Evolutionary conservation across 1,140 invertebrate species (phyloP).

Genomic region (Protaetia brevitarsis): DNA sequence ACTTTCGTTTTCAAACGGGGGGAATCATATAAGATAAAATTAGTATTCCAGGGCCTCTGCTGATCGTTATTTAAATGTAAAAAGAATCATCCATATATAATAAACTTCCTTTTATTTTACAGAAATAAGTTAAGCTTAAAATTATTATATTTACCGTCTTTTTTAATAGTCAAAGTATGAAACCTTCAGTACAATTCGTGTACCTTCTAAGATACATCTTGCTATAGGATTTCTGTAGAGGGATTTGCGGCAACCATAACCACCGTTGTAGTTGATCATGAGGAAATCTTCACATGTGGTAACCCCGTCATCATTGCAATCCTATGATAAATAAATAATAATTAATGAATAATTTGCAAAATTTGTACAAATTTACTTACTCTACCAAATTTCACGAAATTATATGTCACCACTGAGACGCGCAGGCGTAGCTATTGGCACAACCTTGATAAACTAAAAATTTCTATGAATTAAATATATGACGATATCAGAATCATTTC

Average conservation of each 20-base stretch:
- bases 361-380: too few species aligned
- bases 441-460: background rate
- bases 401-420: background rate
- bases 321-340: too few species aligned
- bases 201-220: conserved; percentile 32
- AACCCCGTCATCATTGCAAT: conserved; percentile 59
- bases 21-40: too few species aligned
- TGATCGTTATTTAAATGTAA: too few species aligned
- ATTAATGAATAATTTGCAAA: too few species aligned
- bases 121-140: background rate
- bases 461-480: background rate
- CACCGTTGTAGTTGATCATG: conserved; percentile 60
- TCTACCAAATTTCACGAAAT: background rate
- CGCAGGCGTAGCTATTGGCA: background rate
- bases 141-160: background rate
- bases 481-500: too few species aligned
- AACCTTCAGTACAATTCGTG: conserved; percentile 25
- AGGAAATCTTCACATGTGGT: conserved; percentile 63
- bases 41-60: too few species aligned
- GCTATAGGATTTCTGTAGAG: conserved; percentile 37
- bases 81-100: too few species aligned
- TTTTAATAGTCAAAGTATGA: too few species aligned
- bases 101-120: background rate
- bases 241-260: conserved; percentile 48
- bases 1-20: too few species aligned